Conservation (phyloP, 2,888 invertebrate genomes). For the Epistrophella euchroma region DNA sequence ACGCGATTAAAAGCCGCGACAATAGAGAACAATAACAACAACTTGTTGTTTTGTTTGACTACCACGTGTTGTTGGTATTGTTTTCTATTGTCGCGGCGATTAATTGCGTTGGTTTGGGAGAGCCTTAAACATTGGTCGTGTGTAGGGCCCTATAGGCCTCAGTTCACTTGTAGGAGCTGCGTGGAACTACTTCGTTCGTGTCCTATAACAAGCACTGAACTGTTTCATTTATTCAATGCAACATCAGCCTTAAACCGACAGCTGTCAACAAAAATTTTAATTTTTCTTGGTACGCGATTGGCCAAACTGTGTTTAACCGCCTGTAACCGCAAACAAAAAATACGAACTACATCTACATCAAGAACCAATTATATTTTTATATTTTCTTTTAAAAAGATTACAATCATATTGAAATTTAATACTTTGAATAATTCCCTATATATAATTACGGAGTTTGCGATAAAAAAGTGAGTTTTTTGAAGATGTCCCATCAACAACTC, state of each 20-base stretch:
- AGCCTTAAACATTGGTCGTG: too few species aligned
- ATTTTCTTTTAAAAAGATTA: neutral
- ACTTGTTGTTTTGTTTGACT: too few species aligned
- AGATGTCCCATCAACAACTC: conserved; percentile 64
- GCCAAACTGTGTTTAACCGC: conserved; percentile 42
- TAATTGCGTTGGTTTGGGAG: too few species aligned
- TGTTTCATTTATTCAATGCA: neutral
- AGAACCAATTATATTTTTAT: conserved; percentile 40
- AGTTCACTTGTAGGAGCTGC: too few species aligned
- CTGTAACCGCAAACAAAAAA: neutral
- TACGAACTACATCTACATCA: neutral
- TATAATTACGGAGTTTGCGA: neutral
- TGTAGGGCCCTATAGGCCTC: too few species aligned
- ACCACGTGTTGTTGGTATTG: too few species aligned
- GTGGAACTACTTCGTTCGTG: too few species aligned
- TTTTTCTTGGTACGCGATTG: conserved; percentile 12
- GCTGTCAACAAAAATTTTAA: conserved; percentile 28
- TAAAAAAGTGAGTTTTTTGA: conserved; percentile 2
- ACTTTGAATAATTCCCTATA: neutral
- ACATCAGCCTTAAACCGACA: neutral
- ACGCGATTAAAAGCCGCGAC: too few species aligned
- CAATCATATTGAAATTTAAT: neutral
- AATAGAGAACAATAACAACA: too few species aligned
- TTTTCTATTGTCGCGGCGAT: too few species aligned
- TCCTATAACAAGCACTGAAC: neutral